Conservation (phyloP, 2,888 invertebrate genomes). For the Herminia tarsipennalis region DNA sequence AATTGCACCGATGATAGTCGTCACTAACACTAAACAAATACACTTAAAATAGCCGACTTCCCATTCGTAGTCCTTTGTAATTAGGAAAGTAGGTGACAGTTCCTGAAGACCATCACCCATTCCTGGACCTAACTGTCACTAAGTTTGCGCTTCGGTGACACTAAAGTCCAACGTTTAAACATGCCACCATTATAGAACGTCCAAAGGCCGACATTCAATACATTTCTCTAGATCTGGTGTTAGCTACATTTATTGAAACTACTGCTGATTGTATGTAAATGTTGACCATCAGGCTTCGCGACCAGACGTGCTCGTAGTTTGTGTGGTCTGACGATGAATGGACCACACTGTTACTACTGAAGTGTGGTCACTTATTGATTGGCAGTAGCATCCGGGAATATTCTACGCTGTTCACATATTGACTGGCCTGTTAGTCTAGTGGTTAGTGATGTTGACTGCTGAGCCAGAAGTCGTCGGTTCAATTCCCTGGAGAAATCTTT, state of each 20-base stretch:
- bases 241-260: constrained; percentile 32
- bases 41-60: too few relatives aligned
- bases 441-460: not conserved
- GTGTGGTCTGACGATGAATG: constrained; percentile 10
- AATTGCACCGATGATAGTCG: too few relatives aligned
- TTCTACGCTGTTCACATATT: not conserved
- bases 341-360: constrained; percentile 10
- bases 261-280: constrained; percentile 40
- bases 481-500: too few relatives aligned
- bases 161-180: too few relatives aligned
- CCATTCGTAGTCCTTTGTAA: too few relatives aligned
- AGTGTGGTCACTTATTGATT: constrained; percentile 1
- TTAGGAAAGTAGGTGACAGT: too few relatives aligned
- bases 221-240: constrained; percentile 41
- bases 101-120: too few relatives aligned
- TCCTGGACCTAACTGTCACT: too few relatives aligned
- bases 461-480: too few relatives aligned
- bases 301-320: constrained; percentile 4
- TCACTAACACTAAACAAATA: too few relatives aligned
- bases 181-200: constrained; percentile 23
- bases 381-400: not conserved
- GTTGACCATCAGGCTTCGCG: constrained; percentile 20
- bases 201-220: constrained; percentile 33
- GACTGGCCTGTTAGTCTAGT: not conserved
- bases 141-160: too few relatives aligned